A percentile compares a stretch with the other conserved stretches of the same genome.
These are phyloP conservation scores for Centrocercus urophasianus DNA, from an alignment of 2,113 vertebrate species.

Conservation along the genomic window DNA sequence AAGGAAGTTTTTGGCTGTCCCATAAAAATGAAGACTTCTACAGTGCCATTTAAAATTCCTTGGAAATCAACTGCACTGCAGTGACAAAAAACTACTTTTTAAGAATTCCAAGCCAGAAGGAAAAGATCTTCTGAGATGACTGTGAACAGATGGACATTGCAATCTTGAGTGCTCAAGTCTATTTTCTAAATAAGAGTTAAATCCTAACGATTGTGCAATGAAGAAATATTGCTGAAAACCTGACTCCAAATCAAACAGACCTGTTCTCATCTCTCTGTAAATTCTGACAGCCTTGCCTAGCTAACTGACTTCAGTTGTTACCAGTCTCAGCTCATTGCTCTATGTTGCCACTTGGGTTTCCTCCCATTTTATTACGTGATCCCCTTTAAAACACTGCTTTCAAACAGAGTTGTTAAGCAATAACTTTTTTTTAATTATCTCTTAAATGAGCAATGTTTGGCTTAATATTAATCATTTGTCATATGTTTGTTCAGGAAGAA, in stretches of 20 bases:
- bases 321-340: background rate
- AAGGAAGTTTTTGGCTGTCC: conserved; percentile 45
- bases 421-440: background rate
- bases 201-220: conserved; percentile 30
- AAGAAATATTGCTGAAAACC: conserved; percentile 23
- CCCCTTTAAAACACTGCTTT: background rate
- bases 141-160: conserved; percentile 12
- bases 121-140: conserved; percentile 14
- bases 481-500: conserved; percentile 14
- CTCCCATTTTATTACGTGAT: background rate
- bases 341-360: background rate
- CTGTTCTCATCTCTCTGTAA: background rate
- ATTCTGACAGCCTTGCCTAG: background rate
- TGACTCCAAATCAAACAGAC: conserved; percentile 22
- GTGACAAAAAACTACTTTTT: background rate
- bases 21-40: conserved; percentile 35
- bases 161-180: background rate
- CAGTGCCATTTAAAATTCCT: conserved; percentile 23
- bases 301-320: background rate
- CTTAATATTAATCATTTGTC: conserved; percentile 39
- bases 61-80: conserved; percentile 20
- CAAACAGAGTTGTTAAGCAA: background rate
- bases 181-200: conserved; percentile 39
- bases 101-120: background rate
- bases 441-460: conserved; percentile 11